Evolutionary conservation across 1,140 invertebrate genomes (phyloP).

Genomic region (Trichonephila clavipes): DNA sequence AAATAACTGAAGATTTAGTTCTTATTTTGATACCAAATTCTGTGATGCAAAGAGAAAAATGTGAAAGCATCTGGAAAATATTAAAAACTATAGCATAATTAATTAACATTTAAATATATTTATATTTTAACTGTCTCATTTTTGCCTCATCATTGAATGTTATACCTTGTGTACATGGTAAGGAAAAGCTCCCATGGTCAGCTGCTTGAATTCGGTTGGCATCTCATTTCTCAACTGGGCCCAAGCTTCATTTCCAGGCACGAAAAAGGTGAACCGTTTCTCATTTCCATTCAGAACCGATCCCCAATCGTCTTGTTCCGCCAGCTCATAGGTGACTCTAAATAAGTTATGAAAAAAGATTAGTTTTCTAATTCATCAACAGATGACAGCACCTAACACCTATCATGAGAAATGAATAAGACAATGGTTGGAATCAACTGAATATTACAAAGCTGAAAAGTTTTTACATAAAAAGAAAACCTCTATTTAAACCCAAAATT

Average conservation of each 20-base stretch:
- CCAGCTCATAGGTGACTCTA: constrained; percentile 55
- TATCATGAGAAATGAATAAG: background rate
- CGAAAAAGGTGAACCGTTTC: constrained; percentile 94
- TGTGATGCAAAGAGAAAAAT: too few species aligned
- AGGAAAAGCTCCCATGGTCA: constrained; percentile 72
- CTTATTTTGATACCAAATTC: too few species aligned
- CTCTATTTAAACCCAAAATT: too few species aligned
- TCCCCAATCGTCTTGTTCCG: constrained; percentile 85
- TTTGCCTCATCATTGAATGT: background rate
- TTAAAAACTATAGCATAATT: too few species aligned
- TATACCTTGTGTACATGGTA: constrained; percentile 66
- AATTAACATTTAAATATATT: background rate
- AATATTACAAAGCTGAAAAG: too few species aligned
- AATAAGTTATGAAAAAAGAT: background rate
- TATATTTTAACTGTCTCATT: background rate
- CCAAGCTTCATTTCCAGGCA: constrained; percentile 92
- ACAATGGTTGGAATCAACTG: too few species aligned
- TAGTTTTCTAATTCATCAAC: background rate
- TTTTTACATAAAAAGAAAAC: too few species aligned
- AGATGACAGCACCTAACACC: background rate
- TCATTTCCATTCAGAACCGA: constrained; percentile 85
- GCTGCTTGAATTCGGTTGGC: constrained; percentile 77
- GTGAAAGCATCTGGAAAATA: too few species aligned
- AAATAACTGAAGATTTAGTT: too few species aligned
- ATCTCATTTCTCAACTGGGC: constrained; percentile 78